Percentiles rank a stretch among this genome's conserved stretches.
These are phyloP conservation scores for Heteractis magnifica DNA, from an alignment of 92 coral and sea anemone species.

Conservation along the genomic window DNA sequence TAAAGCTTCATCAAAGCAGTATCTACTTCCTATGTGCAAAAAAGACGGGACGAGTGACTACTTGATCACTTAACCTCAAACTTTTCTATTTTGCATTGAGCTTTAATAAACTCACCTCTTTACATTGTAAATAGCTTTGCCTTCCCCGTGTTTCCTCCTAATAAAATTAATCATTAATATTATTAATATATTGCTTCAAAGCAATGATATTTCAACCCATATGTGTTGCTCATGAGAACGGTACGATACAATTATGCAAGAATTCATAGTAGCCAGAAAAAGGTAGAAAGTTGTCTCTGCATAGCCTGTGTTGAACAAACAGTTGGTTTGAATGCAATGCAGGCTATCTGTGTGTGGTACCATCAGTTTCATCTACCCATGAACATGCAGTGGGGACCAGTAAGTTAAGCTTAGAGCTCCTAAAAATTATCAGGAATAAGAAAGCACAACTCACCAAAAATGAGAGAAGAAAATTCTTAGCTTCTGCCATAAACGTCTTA, in stretches of 20 bases:
- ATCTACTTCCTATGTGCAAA: conserved; percentile 74
- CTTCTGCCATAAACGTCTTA: conserved; percentile 77
- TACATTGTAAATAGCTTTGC: conserved; percentile 47
- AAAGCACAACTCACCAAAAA: conserved; percentile 58
- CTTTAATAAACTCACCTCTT: conserved; percentile 41
- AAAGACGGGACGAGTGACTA: background rate
- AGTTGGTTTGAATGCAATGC: too few relatives aligned
- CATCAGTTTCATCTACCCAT: too few relatives aligned
- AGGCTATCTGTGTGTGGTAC: too few relatives aligned
- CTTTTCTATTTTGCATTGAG: background rate
- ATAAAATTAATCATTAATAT: background rate
- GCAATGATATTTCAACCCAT: too few relatives aligned
- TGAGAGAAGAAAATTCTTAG: conserved; percentile 70
- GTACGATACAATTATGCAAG: too few relatives aligned
- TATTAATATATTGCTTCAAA: background rate
- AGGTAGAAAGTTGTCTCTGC: too few relatives aligned
- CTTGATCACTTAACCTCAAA: background rate
- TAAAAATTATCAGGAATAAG: background rate
- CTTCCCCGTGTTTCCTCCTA: conserved; percentile 65
- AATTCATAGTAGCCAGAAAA: too few relatives aligned
- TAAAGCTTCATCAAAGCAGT: conserved; percentile 84
- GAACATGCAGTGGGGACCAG: too few relatives aligned
- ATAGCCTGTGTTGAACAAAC: too few relatives aligned
- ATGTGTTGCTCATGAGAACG: too few relatives aligned
- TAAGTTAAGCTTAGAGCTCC: too few relatives aligned